phyloP scores from a whole-genome alignment of 2,113 vertebrate species.

The Diphyllodes magnificus region DNA sequence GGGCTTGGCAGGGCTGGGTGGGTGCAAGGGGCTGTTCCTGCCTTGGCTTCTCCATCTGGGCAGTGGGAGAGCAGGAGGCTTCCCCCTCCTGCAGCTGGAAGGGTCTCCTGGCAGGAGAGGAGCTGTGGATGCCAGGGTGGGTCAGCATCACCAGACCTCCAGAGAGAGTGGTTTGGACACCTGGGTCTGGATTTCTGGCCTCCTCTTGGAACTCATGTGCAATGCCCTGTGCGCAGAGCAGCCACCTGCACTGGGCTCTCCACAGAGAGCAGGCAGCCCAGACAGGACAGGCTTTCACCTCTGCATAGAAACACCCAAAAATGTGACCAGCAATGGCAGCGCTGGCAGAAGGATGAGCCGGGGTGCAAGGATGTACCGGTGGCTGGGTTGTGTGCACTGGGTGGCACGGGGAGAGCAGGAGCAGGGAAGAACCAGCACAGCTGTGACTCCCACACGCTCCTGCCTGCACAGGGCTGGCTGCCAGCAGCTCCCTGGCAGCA shows the following conservation, averaged over 20 bases:
- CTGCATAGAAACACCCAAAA: neutral
- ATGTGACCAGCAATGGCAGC: accelerated
- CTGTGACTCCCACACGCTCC: accelerated
- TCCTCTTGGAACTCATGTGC: neutral
- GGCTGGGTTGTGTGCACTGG: accelerated
- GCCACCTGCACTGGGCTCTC: accelerated
- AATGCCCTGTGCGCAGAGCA: accelerated
- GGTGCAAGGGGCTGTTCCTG: neutral
- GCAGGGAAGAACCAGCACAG: neutral
- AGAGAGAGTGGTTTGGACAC: accelerated
- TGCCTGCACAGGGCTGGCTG: neutral
- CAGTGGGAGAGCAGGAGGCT: neutral
- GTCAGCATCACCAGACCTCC: neutral
- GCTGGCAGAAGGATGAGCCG: accelerated
- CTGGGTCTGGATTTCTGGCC: neutral
- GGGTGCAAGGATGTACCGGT: accelerated
- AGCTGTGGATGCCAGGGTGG: neutral
- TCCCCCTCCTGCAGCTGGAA: neutral
- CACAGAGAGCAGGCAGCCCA: accelerated
- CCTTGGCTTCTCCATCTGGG: neutral
- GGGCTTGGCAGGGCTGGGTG: neutral
- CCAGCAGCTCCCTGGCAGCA: neutral
- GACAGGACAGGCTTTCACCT: neutral
- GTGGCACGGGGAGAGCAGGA: neutral
- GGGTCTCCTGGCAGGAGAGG: neutral